These are phyloP conservation scores for Sycophila sp. DNA, from an alignment of 1,140 invertebrate genomes.

Conservation along the genomic window DNA sequence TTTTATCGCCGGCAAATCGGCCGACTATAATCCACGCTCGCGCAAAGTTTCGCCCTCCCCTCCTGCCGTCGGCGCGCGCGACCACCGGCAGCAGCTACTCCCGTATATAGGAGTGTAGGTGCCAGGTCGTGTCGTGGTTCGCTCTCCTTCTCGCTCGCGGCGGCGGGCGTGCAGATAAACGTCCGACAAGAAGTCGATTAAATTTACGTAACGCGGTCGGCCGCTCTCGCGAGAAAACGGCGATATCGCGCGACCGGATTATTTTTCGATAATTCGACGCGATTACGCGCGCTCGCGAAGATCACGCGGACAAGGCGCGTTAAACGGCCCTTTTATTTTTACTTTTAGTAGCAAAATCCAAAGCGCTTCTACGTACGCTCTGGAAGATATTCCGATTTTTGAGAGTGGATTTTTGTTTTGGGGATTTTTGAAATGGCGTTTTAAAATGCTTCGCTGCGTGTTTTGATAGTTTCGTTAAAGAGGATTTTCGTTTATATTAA, in stretches of 20 bases:
- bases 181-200: slow-evolving; percentile 55
- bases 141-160: background rate
- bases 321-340: too few species aligned
- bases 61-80: background rate
- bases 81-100: background rate
- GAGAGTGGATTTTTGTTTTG: too few species aligned
- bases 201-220: slow-evolving; percentile 55
- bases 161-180: background rate
- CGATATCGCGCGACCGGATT: slow-evolving; percentile 39
- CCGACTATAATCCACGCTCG: background rate
- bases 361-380: too few species aligned
- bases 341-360: too few species aligned
- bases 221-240: background rate
- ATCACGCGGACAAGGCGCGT: too few species aligned
- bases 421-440: too few species aligned
- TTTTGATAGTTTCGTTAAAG: too few species aligned
- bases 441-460: too few species aligned
- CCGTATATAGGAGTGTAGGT: background rate
- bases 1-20: slow-evolving; percentile 29
- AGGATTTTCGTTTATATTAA: too few species aligned
- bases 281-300: slow-evolving; percentile 44
- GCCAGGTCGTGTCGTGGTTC: slow-evolving; percentile 8
- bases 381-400: too few species aligned
- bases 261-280: slow-evolving; percentile 55
- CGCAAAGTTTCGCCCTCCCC: slow-evolving; percentile 31